These are phyloP conservation scores for Calonectris borealis DNA, from an alignment of 2,113 vertebrate species.

Conservation along the genomic window DNA sequence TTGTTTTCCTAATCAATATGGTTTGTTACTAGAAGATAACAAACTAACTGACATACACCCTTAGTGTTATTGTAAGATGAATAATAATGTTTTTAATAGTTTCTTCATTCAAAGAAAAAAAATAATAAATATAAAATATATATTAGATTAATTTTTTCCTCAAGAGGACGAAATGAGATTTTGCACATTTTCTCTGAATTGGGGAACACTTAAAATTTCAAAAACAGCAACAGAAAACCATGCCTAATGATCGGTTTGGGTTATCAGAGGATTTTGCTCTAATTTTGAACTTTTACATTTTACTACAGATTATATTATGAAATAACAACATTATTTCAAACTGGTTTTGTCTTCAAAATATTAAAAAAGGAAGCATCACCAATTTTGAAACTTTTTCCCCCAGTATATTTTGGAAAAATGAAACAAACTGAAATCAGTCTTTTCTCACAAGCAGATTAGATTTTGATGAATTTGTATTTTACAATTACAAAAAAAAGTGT, in stretches of 20 bases:
- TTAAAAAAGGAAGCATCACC: accelerated
- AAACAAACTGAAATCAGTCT: neutral
- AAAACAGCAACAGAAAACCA: neutral
- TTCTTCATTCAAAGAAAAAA: neutral
- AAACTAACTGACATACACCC: neutral
- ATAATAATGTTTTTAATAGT: neutral
- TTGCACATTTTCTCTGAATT: neutral
- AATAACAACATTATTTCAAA: neutral
- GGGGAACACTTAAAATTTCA: neutral
- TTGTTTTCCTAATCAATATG: neutral
- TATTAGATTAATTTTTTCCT: too few species aligned
- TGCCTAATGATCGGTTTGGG: accelerated
- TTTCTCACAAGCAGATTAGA: neutral
- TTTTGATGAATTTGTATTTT: neutral
- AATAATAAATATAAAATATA: too few species aligned
- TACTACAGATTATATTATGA: neutral
- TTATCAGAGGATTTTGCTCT: neutral
- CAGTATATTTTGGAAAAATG: neutral
- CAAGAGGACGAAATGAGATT: neutral
- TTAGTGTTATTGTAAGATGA: neutral
- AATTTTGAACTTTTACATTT: neutral
- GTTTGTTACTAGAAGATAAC: neutral
- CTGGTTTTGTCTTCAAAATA: neutral
- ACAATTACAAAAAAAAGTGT: neutral
- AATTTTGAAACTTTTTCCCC: neutral